These are phyloP conservation scores for Xylocopa sonorina DNA, from an alignment of 1,140 invertebrate genomes.

Conservation along the genomic window DNA sequence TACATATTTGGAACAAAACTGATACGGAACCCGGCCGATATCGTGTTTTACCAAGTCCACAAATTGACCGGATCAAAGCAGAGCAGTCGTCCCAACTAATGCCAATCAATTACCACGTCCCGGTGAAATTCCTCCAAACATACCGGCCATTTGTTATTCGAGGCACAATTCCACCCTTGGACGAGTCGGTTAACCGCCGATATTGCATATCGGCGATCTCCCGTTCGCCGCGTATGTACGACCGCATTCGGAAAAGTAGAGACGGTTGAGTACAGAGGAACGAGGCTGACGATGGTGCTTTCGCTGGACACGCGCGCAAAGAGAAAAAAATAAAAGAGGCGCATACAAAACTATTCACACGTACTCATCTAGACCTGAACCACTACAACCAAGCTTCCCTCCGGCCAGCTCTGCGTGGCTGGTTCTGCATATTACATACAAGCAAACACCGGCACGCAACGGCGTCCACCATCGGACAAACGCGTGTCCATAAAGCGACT, in stretches of 20 bases:
- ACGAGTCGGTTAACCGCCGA: background rate
- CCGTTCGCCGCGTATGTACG: no score
- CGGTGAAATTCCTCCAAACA: background rate
- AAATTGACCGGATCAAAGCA: no score
- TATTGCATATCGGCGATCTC: background rate
- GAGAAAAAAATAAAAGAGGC: constrained; percentile 6
- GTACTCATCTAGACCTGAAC: background rate
- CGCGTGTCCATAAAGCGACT: constrained; percentile 11
- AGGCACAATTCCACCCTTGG: background rate
- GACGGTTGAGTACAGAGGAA: background rate
- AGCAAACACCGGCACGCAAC: background rate
- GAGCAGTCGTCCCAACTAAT: background rate
- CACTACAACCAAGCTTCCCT: background rate
- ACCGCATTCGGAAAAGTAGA: background rate
- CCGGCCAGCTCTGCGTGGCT: background rate
- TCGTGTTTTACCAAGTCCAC: background rate
- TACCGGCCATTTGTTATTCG: background rate
- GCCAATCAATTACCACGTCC: no score
- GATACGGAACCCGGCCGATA: background rate
- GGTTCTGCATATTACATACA: constrained; percentile 32
- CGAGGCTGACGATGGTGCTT: background rate
- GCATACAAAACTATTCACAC: constrained; percentile 39
- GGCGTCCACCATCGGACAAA: background rate
- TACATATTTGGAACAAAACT: background rate
- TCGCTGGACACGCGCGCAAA: background rate